Conservation (phyloP, 2,113 vertebrate genomes). For the Lophius piscatorius region DNA sequence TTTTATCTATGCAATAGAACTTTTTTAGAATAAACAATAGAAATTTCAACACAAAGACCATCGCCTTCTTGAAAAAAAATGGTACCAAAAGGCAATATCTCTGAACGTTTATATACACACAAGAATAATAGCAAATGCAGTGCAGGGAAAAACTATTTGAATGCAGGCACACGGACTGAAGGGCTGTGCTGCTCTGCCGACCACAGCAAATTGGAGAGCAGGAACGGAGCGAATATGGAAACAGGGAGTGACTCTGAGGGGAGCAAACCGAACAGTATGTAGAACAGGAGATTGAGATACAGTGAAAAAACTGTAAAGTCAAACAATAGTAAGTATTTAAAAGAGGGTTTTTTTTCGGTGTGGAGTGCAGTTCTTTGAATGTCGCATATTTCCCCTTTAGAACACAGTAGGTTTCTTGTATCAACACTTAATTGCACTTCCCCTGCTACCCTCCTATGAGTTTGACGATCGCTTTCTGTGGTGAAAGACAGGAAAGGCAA, state of each 20-base stretch:
- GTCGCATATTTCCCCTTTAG: background rate
- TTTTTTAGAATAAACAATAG: constrained; percentile 9
- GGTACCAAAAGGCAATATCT: constrained; percentile 46
- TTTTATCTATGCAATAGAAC: background rate
- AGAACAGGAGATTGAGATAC: constrained; percentile 24
- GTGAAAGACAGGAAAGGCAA: constrained; percentile 74
- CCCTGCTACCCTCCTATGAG: constrained; percentile 71
- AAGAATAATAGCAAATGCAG: constrained; percentile 65
- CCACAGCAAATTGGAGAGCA: constrained; percentile 70
- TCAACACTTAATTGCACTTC: constrained; percentile 68
- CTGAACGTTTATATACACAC: constrained; percentile 56
- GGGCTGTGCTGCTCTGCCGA: constrained; percentile 63
- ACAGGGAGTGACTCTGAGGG: constrained; percentile 72
- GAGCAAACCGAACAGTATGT: constrained; percentile 51
- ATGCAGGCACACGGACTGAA: constrained; percentile 51
- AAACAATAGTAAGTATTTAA: background rate
- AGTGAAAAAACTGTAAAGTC: constrained; percentile 33
- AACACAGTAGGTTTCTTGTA: constrained; percentile 23
- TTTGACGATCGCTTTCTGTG: constrained; percentile 58
- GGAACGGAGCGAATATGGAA: constrained; percentile 65
- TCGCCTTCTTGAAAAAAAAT: constrained; percentile 33
- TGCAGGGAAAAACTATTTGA: constrained; percentile 59
- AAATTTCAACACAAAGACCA: constrained; percentile 33
- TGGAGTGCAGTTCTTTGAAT: constrained; percentile 6
- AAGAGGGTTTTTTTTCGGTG: no score